These are phyloP conservation scores for Dasysyrphus albostriatus DNA, from an alignment of 2,888 invertebrate genomes.

Conservation along the genomic window DNA sequence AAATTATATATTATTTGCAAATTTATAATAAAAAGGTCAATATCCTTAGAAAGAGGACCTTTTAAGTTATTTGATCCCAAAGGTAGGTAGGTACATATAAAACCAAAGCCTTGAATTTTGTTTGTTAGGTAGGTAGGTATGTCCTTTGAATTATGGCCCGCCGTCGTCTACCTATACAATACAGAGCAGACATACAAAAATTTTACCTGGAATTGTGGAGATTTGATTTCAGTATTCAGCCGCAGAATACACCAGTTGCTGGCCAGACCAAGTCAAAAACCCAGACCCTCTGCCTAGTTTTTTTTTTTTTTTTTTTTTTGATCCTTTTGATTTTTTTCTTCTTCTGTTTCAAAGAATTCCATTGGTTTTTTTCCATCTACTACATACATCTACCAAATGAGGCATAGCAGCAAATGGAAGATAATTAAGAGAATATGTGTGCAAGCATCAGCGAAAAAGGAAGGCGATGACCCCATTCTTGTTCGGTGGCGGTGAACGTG, in stretches of 20 bases:
- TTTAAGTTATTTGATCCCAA: slow-evolving; percentile 67
- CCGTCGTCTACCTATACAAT: not conserved
- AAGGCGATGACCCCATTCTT: slow-evolving; percentile 34
- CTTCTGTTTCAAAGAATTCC: slow-evolving; percentile 16
- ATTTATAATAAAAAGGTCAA: slow-evolving; percentile 49
- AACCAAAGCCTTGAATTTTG: slow-evolving; percentile 66
- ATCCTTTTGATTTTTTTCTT: not conserved
- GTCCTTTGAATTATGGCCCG: slow-evolving; percentile 36
- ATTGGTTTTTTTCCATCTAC: slow-evolving; percentile 14
- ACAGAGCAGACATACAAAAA: slow-evolving; percentile 18
- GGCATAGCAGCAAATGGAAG: slow-evolving; percentile 18
- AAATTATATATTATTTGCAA: slow-evolving; percentile 11
- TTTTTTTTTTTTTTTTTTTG: not conserved
- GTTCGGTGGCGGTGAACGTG: slow-evolving; percentile 12
- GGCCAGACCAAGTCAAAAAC: slow-evolving; percentile 15
- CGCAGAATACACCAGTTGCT: slow-evolving; percentile 43
- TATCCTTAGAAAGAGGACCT: slow-evolving; percentile 60
- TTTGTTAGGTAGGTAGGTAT: not conserved
- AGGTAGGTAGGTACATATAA: not conserved
- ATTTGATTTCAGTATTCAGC: slow-evolving; percentile 12
- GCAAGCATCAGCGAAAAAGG: not conserved
- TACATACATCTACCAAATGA: not conserved
- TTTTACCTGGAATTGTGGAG: slow-evolving; percentile 55
- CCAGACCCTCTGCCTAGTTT: slow-evolving; percentile 14
- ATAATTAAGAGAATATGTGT: slow-evolving; percentile 47